Percentiles rank a stretch among this genome's conserved stretches.
phyloP scores from a whole-genome alignment of 1,140 invertebrate genomes.

The Neodiprion virginianus region DNA sequence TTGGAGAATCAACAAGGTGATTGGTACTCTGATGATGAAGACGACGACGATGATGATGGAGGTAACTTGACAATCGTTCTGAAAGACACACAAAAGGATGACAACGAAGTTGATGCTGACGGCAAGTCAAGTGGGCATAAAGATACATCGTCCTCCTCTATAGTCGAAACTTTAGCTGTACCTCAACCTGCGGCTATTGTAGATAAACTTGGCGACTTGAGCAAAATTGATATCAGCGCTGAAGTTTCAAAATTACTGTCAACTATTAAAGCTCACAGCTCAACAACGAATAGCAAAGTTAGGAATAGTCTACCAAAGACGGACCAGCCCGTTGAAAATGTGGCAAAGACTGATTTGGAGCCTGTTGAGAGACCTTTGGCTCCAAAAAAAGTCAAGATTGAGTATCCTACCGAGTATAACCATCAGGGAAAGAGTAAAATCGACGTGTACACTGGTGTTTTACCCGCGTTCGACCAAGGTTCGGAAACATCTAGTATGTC shows the following conservation, averaged over 20 bases:
- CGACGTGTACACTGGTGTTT: background rate
- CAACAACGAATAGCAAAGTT: slow-evolving; percentile 25
- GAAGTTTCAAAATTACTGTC: slow-evolving; percentile 74
- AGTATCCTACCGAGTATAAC: background rate
- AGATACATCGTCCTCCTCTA: slow-evolving; percentile 22
- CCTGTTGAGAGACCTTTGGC: background rate
- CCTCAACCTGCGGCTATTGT: slow-evolving; percentile 62
- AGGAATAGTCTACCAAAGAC: background rate
- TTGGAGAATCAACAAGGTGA: slow-evolving; percentile 68
- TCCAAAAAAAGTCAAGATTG: background rate
- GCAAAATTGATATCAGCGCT: slow-evolving; percentile 76
- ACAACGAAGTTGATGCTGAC: slow-evolving; percentile 31
- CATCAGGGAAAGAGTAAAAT: background rate
- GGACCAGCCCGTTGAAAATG: background rate
- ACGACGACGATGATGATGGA: slow-evolving; percentile 59
- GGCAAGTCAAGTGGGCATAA: slow-evolving; percentile 31
- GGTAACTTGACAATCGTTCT: slow-evolving; percentile 57
- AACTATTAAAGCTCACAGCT: slow-evolving; percentile 66
- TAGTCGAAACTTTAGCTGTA: slow-evolving; percentile 32
- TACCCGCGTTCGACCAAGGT: background rate
- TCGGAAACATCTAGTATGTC: background rate
- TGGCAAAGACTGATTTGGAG: background rate
- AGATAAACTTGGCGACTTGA: slow-evolving; percentile 73
- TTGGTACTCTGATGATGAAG: slow-evolving; percentile 82
- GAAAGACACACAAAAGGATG: slow-evolving; percentile 51